phyloP scores from a whole-genome alignment of 2,888 invertebrate genomes.

The Caenorhabditis plicata region DNA sequence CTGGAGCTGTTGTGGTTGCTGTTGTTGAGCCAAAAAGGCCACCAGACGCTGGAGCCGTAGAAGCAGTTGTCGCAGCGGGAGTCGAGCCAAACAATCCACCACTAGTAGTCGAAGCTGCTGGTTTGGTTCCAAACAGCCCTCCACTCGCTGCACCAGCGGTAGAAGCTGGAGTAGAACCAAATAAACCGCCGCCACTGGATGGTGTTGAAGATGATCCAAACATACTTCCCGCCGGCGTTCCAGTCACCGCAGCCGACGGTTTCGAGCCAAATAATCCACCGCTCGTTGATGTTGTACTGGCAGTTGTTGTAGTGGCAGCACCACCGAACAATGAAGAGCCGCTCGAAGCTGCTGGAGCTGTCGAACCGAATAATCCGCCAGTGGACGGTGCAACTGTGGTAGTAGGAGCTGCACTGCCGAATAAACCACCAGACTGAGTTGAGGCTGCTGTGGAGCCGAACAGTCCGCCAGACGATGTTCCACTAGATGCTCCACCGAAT shows the following conservation, averaged over 20 bases:
- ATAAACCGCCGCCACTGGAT: not conserved
- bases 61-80: not conserved
- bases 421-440: too few relatives aligned
- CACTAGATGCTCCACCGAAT: too few relatives aligned
- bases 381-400: not conserved
- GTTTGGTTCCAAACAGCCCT: not conserved
- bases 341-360: not conserved
- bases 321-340: too few relatives aligned
- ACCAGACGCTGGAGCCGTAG: too few relatives aligned
- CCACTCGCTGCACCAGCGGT: not conserved
- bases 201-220: constrained; percentile 5
- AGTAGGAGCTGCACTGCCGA: too few relatives aligned
- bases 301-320: not conserved
- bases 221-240: constrained; percentile 1
- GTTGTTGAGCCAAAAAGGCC: too few relatives aligned
- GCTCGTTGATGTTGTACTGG: not conserved
- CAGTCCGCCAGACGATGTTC: not conserved
- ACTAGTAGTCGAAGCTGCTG: not conserved
- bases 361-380: not conserved
- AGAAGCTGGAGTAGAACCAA: not conserved
- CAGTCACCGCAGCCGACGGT: not conserved
- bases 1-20: not conserved
- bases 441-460: too few relatives aligned
- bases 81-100: not conserved
- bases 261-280: not conserved